These are phyloP conservation scores for Drosophila setosimentum DNA, from an alignment of 2,888 invertebrate genomes.

Conservation along the genomic window DNA sequence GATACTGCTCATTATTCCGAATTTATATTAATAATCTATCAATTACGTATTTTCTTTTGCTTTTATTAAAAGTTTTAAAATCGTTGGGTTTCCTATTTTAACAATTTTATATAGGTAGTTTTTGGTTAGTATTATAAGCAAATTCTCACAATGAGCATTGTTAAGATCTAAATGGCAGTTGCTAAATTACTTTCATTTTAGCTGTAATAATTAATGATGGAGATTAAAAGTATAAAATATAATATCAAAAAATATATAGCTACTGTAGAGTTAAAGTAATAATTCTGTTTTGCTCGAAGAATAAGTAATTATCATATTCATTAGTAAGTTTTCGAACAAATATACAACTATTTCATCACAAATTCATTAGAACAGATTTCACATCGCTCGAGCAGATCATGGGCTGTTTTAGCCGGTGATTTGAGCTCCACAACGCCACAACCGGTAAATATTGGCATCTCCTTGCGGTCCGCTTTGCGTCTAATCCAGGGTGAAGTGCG, in stretches of 20 bases:
- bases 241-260: neutral
- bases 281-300: neutral
- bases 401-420: constrained; percentile 10
- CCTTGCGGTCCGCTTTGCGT: constrained; percentile 44
- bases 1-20: neutral
- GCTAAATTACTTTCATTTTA: neutral
- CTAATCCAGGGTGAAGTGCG: constrained; percentile 72
- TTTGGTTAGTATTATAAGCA: neutral
- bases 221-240: neutral
- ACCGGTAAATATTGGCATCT: constrained; percentile 36
- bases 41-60: neutral
- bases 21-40: neutral
- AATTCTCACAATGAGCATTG: neutral
- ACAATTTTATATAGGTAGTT: neutral
- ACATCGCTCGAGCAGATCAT: constrained; percentile 72
- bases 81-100: constrained; percentile 41
- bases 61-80: constrained; percentile 7
- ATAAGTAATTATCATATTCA: neutral
- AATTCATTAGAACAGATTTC: constrained; percentile 80
- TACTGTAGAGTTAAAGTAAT: neutral
- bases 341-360: constrained; percentile 58
- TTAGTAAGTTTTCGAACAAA: neutral
- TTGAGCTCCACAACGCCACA: constrained; percentile 37
- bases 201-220: neutral
- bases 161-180: constrained; percentile 16